Conservation (phyloP, 92 coral and sea anemone species). For the Desmophyllum pertusum region DNA sequence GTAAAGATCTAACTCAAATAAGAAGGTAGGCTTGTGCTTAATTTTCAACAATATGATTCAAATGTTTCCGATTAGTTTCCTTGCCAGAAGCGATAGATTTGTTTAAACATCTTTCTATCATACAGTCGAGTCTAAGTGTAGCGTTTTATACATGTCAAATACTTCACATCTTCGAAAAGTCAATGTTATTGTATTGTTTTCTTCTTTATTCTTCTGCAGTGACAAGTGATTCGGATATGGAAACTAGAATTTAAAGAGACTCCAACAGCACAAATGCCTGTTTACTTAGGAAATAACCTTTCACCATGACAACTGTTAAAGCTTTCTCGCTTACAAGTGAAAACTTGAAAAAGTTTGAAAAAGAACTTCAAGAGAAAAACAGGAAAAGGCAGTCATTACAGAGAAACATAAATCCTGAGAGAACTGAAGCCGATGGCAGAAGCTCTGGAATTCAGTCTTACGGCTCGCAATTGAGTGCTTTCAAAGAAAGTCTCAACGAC, state of each 20-base stretch:
- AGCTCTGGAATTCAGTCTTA: slow-evolving; percentile 59
- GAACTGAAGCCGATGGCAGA: slow-evolving; percentile 77
- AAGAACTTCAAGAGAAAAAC: slow-evolving; percentile 34
- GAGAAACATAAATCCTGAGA: slow-evolving; percentile 39
- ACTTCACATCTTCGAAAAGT: background rate
- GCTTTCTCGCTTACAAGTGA: slow-evolving; percentile 56
- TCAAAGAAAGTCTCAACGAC: slow-evolving; percentile 24
- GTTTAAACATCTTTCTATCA: too few relatives aligned
- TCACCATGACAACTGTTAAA: slow-evolving; percentile 13
- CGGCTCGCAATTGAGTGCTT: slow-evolving; percentile 41
- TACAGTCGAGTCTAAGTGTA: too few relatives aligned
- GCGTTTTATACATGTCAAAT: background rate
- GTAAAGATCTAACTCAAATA: background rate
- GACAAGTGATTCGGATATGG: background rate
- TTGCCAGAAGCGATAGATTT: background rate
- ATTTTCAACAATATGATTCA: background rate
- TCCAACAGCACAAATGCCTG: background rate
- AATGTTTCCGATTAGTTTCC: background rate
- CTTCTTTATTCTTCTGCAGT: background rate
- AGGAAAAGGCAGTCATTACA: slow-evolving; percentile 25
- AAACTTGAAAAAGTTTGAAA: slow-evolving; percentile 67
- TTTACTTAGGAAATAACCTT: background rate
- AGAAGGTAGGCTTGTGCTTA: background rate
- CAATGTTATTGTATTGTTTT: background rate
- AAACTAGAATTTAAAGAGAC: background rate